These are phyloP conservation scores for Procavia capensis DNA, from an alignment of 2,113 vertebrate genomes.

Conservation along the genomic window DNA sequence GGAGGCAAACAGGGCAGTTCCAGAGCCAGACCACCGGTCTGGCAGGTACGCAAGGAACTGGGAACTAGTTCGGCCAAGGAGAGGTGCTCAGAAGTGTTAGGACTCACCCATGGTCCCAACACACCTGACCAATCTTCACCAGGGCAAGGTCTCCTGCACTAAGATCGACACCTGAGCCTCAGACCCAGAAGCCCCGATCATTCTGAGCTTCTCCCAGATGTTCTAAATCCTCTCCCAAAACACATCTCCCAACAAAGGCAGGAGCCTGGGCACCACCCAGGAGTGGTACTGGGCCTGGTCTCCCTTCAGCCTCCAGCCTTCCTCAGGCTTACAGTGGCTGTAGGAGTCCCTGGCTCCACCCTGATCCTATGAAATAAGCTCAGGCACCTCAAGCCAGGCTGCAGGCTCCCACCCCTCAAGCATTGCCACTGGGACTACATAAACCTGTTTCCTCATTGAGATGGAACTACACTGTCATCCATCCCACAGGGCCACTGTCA, in stretches of 20 bases:
- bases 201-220: neutral
- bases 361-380: neutral
- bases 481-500: neutral
- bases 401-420: neutral
- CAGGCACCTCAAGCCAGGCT: neutral
- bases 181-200: neutral
- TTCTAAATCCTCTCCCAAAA: neutral
- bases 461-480: neutral
- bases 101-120: neutral
- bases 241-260: neutral
- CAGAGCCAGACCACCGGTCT: neutral
- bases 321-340: neutral
- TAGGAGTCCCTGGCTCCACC: neutral
- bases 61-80: neutral
- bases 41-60: neutral
- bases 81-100: neutral
- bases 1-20: neutral
- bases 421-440: too few relatives aligned
- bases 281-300: neutral
- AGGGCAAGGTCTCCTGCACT: neutral
- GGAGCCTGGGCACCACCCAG: neutral
- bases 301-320: neutral
- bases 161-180: neutral
- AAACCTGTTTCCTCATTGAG: neutral
- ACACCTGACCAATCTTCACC: neutral